Base-by-base conservation (phyloP, 1,140 invertebrate species). In the Drosophila sulfurigaster region DNA sequence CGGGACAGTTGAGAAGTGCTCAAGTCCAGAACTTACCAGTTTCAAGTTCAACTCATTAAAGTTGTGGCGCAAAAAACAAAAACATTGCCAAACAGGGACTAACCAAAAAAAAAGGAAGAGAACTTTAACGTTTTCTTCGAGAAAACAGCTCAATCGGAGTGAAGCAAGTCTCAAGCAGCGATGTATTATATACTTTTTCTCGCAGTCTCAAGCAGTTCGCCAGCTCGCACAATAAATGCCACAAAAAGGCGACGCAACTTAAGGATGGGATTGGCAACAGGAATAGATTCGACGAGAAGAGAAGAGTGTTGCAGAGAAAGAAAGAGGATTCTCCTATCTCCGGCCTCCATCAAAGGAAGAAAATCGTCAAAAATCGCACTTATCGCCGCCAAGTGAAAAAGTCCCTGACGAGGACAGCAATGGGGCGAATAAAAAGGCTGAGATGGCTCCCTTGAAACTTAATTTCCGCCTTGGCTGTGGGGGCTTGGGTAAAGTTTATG, bases 321-420 rank as follows among this genome's bases (percentile, higher is more conserved):
- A 52, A 25, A 25, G 45, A 73, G 49, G 56, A 16, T 52, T 32
- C 56, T 15, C 15, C 65, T 70, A 81, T 75, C 60, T 73, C 48
- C 20, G 60, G 43, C 60, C 75, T 69, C 85, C 85, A 85, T 81
- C 85, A 75, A 69, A 57, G 79, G 70, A 75, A 48, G 70, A 78
- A 83, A 88, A 89, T 88, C 83, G 85, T 88, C 83, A 89, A 89
- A 88, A 88, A 83, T 88, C 83, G 85, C 83, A 88, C 83, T 88
- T 89, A 89, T 83, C 81, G 83, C 70, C 70, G 58, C 56, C 66
- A 48, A 74, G 62, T 60, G 73, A 76, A 76, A 78, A 79, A 79
- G 82, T 87, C 48, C 10, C 64, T 77, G 59, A 43, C n/a, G 49
- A 32, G 56, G 28, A 35, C 16, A 58, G 58, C 45, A 32, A 20